Evolutionary conservation across 2,797 vertebrate species (phyloP).

Genomic region (Protosalanx chinensis): DNA sequence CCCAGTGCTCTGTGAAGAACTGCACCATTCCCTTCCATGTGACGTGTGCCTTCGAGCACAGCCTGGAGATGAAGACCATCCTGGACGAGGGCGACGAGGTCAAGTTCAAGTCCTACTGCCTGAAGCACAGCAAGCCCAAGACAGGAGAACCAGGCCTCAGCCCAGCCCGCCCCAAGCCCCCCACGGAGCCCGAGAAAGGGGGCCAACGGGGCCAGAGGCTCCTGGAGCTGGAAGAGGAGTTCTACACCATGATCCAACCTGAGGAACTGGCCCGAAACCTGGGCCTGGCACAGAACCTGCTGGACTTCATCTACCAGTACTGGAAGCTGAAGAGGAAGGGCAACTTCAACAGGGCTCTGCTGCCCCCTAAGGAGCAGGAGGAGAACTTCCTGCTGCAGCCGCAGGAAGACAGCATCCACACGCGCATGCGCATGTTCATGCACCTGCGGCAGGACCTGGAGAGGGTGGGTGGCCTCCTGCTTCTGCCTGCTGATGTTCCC

Average conservation of each 20-base stretch:
- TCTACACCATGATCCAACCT: conserved; percentile 84
- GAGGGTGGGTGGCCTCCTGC: conserved; percentile 74
- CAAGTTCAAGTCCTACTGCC: conserved; percentile 95
- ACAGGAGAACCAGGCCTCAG: conserved; percentile 73
- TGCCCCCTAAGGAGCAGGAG: conserved; percentile 93
- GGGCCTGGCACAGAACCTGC: conserved; percentile 73
- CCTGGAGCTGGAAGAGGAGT: conserved; percentile 92
- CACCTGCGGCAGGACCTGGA: conserved; percentile 96
- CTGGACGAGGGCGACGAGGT: conserved; percentile 96
- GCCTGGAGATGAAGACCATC: conserved; percentile 97
- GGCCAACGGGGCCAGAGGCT: conserved; percentile 92
- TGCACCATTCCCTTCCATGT: conserved; percentile 98
- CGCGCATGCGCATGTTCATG: conserved; percentile 99
- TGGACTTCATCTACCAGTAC: conserved; percentile 96
- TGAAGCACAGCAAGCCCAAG: conserved; percentile 94
- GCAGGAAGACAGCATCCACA: conserved; percentile 96
- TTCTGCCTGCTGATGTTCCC: too few relatives aligned
- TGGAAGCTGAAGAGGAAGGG: conserved; percentile 97
- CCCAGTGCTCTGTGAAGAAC: conserved; percentile 95
- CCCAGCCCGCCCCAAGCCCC: conserved; percentile 78
- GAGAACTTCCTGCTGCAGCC: conserved; percentile 89
- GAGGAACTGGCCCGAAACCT: conserved; percentile 82
- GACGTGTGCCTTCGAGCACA: conserved; percentile 98
- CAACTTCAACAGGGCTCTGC: conserved; percentile 91
- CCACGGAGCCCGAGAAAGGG: conserved; percentile 81